Evolutionary conservation across 2,888 invertebrate genomes (phyloP), one percentile per base, ranked within the genome.

Genomic region (Acleris cristana): DNA sequence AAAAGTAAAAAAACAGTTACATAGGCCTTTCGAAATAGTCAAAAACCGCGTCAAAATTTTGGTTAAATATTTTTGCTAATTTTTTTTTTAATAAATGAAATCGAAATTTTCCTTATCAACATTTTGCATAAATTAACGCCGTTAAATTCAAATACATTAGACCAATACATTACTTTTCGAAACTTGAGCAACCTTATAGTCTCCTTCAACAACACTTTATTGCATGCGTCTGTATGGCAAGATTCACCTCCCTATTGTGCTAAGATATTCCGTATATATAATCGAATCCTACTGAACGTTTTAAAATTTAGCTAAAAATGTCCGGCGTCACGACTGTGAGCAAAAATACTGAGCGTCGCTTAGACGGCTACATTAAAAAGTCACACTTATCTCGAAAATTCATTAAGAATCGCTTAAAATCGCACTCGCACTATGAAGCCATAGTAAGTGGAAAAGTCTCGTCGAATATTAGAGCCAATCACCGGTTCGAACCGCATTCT

Each of bases 181-280:
- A 79, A 79, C 80, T 85, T 86, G 86, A 85, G 86, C 86, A 86
- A 83, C 77, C 79, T 80, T 76, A 72, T 69, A 76, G 68, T 70
- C 55, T 55, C 59, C 52, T 59, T 54, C 54, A 52, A 66, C 65
- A 66, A 67, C 62, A 62, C 52, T 48, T 62, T 62, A 62, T 67
- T 67, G 62, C 66, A 58, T 67, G 52, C 66, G 40, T 61, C 10
- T 58, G 30, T n/a, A 54, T 58, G 62, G 66, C 66, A 67, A 67
- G 66, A 67, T 48, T 51, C 52, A 48, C 62, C 57, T 34, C 48
- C 23, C 57, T 67, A 67, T 62, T 52, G 57, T 53, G 21, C 57
- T 67, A 67, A 64, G 51, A 56, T 56, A 61, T 56, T 40, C 40
- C 51, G 51, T 57, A 60, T 55, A 59, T 34, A 57, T 49, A 18